These are phyloP conservation scores for Crocallis elinguaria DNA, from an alignment of 2,888 invertebrate genomes.

Conservation along the genomic window DNA sequence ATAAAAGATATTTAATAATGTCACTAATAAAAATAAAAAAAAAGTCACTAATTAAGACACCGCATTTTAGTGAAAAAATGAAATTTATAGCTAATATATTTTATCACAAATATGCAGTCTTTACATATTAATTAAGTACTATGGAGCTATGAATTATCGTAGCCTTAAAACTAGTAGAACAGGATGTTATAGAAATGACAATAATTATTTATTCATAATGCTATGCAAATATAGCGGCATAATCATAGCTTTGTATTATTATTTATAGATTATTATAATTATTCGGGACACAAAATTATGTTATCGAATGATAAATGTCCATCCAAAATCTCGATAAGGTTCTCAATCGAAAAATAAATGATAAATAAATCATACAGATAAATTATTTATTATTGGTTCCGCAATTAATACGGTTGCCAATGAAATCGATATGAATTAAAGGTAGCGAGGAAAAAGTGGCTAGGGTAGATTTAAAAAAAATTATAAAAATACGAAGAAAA, in stretches of 20 bases:
- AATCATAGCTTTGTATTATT: slow-evolving; percentile 2
- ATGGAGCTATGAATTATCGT: neutral
- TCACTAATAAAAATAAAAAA: neutral
- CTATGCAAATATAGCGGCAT: slow-evolving; percentile 17
- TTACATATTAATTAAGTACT: slow-evolving; percentile 2
- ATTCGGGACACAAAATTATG: neutral
- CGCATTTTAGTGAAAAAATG: neutral
- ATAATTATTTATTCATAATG: slow-evolving; percentile 2
- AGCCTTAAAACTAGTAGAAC: slow-evolving; percentile 17
- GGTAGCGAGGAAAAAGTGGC: no score
- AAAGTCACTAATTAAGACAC: neutral
- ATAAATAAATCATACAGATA: neutral
- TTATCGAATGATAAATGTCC: neutral
- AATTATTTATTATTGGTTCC: neutral
- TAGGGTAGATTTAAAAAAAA: no score
- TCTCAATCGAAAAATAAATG: neutral
- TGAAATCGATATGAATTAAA: no score
- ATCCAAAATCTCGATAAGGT: neutral
- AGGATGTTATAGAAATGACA: slow-evolving; percentile 23
- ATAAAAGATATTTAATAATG: neutral
- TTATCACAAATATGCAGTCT: neutral
- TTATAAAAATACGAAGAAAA: no score
- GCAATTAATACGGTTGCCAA: neutral
- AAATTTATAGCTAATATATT: slow-evolving; percentile 5
- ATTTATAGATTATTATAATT: slow-evolving; percentile 4